These are phyloP conservation scores for Caenorhabditis panamensis DNA, from an alignment of 2,888 invertebrate genomes.

Conservation along the genomic window DNA sequence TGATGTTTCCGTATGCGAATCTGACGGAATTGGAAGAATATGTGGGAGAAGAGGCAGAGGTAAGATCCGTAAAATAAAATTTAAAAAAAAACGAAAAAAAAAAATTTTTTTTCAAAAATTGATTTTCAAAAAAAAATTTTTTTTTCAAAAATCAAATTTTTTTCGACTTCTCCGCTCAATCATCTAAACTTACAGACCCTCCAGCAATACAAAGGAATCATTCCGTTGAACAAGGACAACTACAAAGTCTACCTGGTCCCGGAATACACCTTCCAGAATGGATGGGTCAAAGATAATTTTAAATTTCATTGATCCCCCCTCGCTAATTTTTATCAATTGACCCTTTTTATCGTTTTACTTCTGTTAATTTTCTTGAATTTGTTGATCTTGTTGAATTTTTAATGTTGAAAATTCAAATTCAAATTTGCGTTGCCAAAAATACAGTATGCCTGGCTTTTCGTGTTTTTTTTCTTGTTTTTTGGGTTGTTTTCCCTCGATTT, in stretches of 20 bases:
- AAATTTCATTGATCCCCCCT: neutral
- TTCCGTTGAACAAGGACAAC: conserved; percentile 3
- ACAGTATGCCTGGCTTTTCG: no score
- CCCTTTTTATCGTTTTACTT: neutral
- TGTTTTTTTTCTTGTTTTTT: no score
- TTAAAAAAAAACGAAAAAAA: no score
- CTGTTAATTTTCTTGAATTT: neutral
- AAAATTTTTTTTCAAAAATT: neutral
- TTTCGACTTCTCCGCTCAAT: no score
- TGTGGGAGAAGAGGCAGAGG: neutral
- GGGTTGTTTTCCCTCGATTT: no score
- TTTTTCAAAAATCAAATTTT: no score
- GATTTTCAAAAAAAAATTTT: no score
- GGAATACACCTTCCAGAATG: neutral
- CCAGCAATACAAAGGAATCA: conserved; percentile 8
- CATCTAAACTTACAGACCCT: conserved; percentile 8
- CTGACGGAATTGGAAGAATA: neutral
- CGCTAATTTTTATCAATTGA: neutral
- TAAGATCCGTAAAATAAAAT: neutral
- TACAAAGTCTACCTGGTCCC: conserved; percentile 12
- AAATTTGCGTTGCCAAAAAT: no score
- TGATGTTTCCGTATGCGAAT: conserved; percentile 14
- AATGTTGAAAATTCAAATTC: no score
- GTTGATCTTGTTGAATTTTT: neutral
- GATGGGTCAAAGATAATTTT: neutral